These are phyloP conservation scores for Bucco capensis DNA, from an alignment of 2,113 vertebrate species.

Conservation along the genomic window DNA sequence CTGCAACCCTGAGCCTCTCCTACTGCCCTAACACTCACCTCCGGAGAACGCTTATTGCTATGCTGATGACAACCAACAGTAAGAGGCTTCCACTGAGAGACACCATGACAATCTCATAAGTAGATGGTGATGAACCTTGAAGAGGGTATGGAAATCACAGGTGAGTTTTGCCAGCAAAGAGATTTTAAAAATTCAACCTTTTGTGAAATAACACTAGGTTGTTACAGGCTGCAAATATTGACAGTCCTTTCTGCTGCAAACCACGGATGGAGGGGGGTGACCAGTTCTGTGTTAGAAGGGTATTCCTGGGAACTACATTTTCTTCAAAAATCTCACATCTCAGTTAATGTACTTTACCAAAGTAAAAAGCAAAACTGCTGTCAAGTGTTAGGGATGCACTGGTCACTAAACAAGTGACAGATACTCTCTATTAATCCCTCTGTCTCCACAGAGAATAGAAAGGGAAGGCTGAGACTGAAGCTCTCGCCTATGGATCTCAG, in stretches of 20 bases:
- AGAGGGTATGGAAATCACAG: neutral
- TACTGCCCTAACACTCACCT: conserved; percentile 9
- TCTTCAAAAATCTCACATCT: neutral
- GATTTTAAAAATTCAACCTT: neutral
- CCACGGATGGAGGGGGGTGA: neutral
- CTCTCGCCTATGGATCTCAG: neutral
- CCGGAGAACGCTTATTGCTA: neutral
- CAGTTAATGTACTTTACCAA: neutral
- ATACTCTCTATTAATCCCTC: too few species aligned
- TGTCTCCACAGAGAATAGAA: too few species aligned
- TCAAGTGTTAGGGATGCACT: too few species aligned
- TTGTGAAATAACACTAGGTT: neutral
- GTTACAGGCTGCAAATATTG: neutral
- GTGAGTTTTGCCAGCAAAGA: neutral
- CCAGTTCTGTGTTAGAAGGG: neutral
- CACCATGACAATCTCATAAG: conserved; percentile 59
- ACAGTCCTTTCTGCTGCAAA: neutral
- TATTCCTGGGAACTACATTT: neutral
- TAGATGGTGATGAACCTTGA: neutral
- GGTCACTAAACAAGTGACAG: too few species aligned
- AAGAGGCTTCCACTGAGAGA: conserved; percentile 51
- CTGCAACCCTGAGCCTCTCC: neutral
- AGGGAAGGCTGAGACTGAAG: neutral
- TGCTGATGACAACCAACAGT: neutral
- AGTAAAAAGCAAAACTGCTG: neutral